These are phyloP conservation scores for Macrobrachium rosenbergii DNA, from an alignment of 1,140 invertebrate genomes.

Conservation along the genomic window DNA sequence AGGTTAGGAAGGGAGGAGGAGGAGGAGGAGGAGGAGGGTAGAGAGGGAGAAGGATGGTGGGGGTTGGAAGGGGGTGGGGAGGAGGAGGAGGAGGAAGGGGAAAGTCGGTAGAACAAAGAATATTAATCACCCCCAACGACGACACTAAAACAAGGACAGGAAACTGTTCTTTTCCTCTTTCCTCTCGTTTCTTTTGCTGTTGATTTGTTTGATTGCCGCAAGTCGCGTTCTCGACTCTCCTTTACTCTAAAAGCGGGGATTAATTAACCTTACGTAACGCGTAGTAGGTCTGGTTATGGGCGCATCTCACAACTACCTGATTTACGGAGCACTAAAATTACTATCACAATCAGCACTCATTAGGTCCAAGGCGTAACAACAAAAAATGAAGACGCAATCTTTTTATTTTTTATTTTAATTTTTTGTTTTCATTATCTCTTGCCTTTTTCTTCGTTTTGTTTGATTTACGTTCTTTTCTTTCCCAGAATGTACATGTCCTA, in stretches of 20 bases:
- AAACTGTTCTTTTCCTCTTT: too few relatives aligned
- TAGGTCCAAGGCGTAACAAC: too few relatives aligned
- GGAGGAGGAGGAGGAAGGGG: background rate
- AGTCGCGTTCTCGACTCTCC: too few relatives aligned
- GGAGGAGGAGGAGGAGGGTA: background rate
- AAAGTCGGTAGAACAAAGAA: slow-evolving; percentile 12
- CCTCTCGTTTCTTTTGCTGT: too few relatives aligned
- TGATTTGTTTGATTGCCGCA: too few relatives aligned
- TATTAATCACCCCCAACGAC: background rate
- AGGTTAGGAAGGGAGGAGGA: background rate
- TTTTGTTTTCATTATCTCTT: background rate
- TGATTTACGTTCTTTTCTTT: background rate
- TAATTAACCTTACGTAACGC: too few relatives aligned
- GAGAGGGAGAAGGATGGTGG: background rate
- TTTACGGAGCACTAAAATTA: too few relatives aligned
- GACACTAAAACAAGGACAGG: too few relatives aligned
- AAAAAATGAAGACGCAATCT: background rate
- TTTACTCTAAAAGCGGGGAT: too few relatives aligned
- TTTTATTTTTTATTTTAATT: background rate
- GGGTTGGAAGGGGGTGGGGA: background rate
- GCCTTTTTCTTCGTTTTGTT: background rate
- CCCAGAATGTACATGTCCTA: background rate
- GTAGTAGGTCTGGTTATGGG: too few relatives aligned
- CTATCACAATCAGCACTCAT: too few relatives aligned
- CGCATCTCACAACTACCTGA: too few relatives aligned